Base-by-base conservation (phyloP, 2,888 invertebrate species). In the Chouioia cunea region DNA sequence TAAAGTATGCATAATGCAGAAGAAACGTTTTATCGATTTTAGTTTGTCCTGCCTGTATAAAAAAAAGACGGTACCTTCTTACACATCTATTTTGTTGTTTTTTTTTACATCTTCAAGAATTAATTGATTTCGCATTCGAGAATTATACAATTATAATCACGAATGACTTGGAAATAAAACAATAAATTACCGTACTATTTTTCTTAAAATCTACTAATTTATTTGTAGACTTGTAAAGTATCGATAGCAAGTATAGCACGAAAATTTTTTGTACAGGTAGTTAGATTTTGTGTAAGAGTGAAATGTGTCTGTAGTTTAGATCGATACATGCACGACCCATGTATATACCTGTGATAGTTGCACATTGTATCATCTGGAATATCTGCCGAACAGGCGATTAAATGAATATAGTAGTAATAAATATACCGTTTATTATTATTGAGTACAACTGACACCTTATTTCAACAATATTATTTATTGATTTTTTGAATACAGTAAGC, bases 261-360 rank as follows among this genome's bases (percentile, higher is more conserved):
- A 36, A 43, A 44, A 36, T 58, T 70, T 73, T 70, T 73, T 73
- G 69, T 70, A 54, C 63, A 70, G 63, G 69, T 64, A 56, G 63
- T 63, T 52, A 44, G n/a, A 27, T 70, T 36, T 54, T 56, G 47
- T 15, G 53, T 54, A 23, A 70, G 44, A 65, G 44, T 57, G 52
- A 64, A 73, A 63, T 63, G 48, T 69, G 53, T 62, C 48, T 23
- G 16, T 69, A 71, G 56, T 56, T n/a, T 73, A 73, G 53, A 69
- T 22, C 56, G 65, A 65, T 71, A 63, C 59, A 65, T 71, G 65
- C 71, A 71, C 67, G 62, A 78, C 77, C 76, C 78, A 78, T 78
- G 78, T 81, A 79, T 77, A 79, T 78, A 80, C 77, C 81, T 81
- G 81, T 79, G 79, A 81, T 81, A 80, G 73, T 78, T 80, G 80